Evolutionary conservation across 30 jellyfish, hydroid and myxozoan species (phyloP).

Genomic region (Cassiopea andromeda): DNA sequence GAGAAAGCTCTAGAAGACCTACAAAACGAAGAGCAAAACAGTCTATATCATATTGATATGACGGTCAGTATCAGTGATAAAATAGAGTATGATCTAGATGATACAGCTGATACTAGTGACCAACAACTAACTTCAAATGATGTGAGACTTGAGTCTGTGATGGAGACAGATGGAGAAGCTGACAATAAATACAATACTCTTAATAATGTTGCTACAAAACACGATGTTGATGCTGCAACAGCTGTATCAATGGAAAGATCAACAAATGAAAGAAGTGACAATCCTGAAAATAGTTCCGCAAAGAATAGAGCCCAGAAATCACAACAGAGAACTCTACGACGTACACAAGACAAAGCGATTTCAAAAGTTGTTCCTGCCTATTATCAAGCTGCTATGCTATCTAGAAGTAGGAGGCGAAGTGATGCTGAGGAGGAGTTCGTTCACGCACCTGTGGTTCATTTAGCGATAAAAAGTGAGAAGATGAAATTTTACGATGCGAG

Average conservation of each 20-base stretch:
- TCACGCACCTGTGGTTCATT: not conserved
- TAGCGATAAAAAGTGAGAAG: conserved; percentile 11
- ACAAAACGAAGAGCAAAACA: not conserved
- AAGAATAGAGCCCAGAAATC: no score
- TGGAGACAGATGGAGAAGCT: no score
- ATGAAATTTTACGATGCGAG: conserved; percentile 1
- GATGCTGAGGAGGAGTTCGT: not conserved
- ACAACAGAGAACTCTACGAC: no score
- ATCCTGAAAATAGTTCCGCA: no score
- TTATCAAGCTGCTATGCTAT: not conserved
- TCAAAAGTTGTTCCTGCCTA: conserved; percentile 51
- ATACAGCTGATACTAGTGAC: not conserved
- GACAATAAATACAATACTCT: no score
- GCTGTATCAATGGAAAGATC: no score
- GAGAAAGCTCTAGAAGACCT: not conserved
- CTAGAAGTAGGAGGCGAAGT: not conserved
- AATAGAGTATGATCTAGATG: not conserved
- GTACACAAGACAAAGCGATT: no score
- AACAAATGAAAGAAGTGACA: no score
- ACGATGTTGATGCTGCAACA: no score
- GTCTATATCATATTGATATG: not conserved
- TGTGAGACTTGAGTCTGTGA: no score
- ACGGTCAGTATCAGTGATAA: not conserved
- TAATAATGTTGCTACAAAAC: no score
- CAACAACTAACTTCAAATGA: no score